phyloP scores from a whole-genome alignment of 1,140 invertebrate species.

The Leptinotarsa lineolata region DNA sequence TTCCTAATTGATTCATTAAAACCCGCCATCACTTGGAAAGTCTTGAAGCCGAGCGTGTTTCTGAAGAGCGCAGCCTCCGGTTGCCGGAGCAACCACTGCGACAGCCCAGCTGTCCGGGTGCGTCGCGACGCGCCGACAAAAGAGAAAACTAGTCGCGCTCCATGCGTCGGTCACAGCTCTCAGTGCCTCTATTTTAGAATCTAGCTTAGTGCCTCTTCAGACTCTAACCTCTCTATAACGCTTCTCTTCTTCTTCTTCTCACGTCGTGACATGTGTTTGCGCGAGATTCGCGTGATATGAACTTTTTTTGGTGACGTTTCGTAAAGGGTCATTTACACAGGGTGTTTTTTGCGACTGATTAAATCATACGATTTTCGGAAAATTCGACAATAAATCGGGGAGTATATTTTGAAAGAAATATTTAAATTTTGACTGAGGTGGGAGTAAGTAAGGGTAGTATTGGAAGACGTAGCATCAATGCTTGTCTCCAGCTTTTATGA shows the following conservation, averaged over 20 bases:
- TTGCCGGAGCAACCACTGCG: slow-evolving; percentile 26
- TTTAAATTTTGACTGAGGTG: too few species aligned
- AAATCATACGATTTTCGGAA: neutral
- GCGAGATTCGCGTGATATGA: neutral
- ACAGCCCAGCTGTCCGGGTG: slow-evolving; percentile 17
- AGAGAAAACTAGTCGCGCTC: slow-evolving; percentile 12
- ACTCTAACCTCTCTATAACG: neutral
- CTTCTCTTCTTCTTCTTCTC: neutral
- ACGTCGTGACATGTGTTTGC: neutral
- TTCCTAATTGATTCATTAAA: too few species aligned
- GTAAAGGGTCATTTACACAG: neutral
- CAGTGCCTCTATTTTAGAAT: neutral
- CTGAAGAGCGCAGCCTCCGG: slow-evolving; percentile 20
- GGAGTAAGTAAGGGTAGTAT: too few species aligned
- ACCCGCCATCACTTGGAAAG: too few species aligned
- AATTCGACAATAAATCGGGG: slow-evolving; percentile 2
- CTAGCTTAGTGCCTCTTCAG: neutral
- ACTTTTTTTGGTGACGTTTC: neutral
- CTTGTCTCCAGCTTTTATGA: too few species aligned
- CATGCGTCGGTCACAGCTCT: neutral
- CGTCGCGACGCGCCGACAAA: slow-evolving; percentile 10
- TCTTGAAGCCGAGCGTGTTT: neutral
- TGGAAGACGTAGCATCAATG: too few species aligned
- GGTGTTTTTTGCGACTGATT: neutral
- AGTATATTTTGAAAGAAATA: neutral